Evolutionary conservation across 2,888 invertebrate genomes (phyloP).

Genomic region (Cheilosia soror): DNA sequence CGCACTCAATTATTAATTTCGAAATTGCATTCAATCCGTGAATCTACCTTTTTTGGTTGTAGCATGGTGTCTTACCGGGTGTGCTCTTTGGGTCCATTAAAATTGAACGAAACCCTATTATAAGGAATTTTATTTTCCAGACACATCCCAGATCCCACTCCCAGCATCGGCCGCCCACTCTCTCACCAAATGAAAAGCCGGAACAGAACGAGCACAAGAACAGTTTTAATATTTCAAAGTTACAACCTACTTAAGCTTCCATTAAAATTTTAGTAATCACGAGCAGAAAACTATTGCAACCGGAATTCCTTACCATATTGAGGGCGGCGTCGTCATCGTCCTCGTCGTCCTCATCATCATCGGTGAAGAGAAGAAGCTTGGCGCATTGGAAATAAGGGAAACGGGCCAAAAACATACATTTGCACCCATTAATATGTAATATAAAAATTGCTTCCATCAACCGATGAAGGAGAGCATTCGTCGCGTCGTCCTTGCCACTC

Average conservation of each 20-base stretch:
- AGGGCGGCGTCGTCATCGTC: neutral
- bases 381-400: conserved; percentile 22
- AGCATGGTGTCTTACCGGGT: neutral
- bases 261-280: conserved; percentile 69
- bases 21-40: conserved; percentile 50
- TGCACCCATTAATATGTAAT: conserved; percentile 68
- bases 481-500: neutral
- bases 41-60: neutral
- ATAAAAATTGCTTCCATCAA: conserved; percentile 56
- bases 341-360: neutral
- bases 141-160: neutral
- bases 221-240: conserved; percentile 61
- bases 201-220: conserved; percentile 4
- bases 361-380: neutral
- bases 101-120: conserved; percentile 1
- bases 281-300: conserved; percentile 39
- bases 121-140: neutral
- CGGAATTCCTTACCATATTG: conserved; percentile 4
- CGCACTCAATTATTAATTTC: conserved; percentile 55
- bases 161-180: no score
- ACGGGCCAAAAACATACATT: conserved; percentile 36
- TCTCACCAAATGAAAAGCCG: neutral
- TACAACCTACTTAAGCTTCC: conserved; percentile 63
- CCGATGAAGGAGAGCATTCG: neutral
- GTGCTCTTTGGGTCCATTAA: conserved; percentile 11